Evolutionary conservation across 2,113 vertebrate species (phyloP).

Genomic region (Pampusana beccarii): DNA sequence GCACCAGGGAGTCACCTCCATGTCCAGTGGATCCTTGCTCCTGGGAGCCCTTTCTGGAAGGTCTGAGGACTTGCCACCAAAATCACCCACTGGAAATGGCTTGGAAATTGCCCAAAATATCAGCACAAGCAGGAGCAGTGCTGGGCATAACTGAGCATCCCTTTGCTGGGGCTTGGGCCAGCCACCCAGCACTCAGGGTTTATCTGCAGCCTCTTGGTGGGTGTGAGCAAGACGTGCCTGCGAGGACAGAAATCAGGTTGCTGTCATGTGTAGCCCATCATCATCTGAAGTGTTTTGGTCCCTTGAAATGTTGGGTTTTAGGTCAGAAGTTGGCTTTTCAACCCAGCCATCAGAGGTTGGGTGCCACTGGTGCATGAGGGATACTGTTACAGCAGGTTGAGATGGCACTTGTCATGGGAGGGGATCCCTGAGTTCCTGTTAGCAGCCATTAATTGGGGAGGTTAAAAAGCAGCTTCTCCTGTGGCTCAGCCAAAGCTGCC

Average conservation of each 20-base stretch:
- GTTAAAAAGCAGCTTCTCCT: background rate
- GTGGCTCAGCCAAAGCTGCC: background rate
- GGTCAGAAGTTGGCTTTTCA: background rate
- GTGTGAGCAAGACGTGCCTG: background rate
- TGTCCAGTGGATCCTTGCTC: no score
- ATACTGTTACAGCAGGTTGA: background rate
- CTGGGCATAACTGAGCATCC: background rate
- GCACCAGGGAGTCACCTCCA: no score
- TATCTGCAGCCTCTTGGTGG: background rate
- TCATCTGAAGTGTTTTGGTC: background rate
- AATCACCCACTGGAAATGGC: background rate
- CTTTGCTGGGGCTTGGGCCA: background rate
- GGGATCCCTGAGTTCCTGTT: background rate
- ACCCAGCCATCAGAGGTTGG: background rate
- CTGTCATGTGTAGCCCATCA: rapidly evolving
- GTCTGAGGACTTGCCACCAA: background rate
- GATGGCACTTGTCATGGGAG: rapidly evolving
- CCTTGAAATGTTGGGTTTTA: rapidly evolving
- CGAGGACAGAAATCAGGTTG: rapidly evolving
- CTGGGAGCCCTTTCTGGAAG: background rate
- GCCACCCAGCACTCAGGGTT: background rate
- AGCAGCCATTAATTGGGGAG: rapidly evolving
- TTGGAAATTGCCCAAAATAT: background rate
- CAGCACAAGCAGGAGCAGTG: background rate
- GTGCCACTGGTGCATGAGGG: background rate